phyloP scores from a whole-genome alignment of 2,113 vertebrate genomes.

The Pomatostomus ruficeps region DNA sequence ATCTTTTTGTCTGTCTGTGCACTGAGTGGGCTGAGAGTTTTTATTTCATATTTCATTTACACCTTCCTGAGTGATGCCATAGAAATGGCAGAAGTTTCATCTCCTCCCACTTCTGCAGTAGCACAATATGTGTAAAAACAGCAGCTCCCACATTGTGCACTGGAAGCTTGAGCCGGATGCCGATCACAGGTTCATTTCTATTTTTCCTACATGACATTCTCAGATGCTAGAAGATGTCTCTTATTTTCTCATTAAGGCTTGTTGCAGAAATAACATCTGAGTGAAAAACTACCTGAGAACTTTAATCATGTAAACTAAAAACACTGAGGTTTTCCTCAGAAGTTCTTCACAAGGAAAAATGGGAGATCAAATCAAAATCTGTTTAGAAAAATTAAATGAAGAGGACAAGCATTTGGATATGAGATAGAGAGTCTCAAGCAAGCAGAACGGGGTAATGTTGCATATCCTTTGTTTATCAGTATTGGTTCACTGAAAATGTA shows the following conservation, averaged over 20 bases:
- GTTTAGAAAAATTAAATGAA: not conserved
- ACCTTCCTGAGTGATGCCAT: conserved; percentile 70
- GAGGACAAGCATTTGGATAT: not conserved
- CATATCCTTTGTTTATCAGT: not conserved
- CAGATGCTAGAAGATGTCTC: conserved; percentile 2
- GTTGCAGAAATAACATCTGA: conserved; percentile 26
- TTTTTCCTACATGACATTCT: conserved; percentile 10
- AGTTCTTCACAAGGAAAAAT: conserved; percentile 30
- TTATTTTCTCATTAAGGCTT: conserved; percentile 39
- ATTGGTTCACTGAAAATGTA: not conserved
- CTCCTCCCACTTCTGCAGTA: conserved; percentile 58
- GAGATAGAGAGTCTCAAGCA: not conserved
- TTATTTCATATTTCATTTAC: conserved; percentile 77
- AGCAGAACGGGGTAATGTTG: not conserved
- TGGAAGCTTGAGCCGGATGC: conserved; percentile 12
- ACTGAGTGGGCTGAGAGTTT: conserved; percentile 64
- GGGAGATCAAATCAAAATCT: conserved; percentile 35
- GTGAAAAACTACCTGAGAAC: not conserved
- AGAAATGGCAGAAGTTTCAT: conserved; percentile 59
- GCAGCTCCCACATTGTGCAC: conserved; percentile 36
- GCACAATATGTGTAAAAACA: conserved; percentile 42
- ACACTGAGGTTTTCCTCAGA: conserved; percentile 19
- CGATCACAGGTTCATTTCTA: conserved; percentile 9
- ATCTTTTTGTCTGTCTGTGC: conserved; percentile 45
- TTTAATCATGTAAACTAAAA: conserved; percentile 4